Percentiles rank a stretch among this genome's conserved stretches.
phyloP scores from a whole-genome alignment of 2,113 vertebrate species.

The Spermophilus dauricus region DNA sequence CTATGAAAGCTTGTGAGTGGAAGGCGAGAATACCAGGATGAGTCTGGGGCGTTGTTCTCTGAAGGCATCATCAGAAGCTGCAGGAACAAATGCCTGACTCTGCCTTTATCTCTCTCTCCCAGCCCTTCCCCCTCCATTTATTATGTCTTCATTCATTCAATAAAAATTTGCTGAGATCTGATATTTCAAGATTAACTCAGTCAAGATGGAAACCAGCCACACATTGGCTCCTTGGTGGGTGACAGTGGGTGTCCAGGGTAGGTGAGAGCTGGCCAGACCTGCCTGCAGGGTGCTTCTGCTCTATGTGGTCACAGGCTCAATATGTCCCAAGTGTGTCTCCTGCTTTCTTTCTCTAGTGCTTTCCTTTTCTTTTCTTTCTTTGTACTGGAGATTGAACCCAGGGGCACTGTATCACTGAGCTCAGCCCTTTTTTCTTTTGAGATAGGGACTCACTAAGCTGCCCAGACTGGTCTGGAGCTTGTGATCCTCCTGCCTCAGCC shows the following conservation, averaged over 20 bases:
- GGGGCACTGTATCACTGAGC: no score
- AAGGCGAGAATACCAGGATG: not conserved
- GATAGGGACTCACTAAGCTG: no score
- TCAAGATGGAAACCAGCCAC: not conserved
- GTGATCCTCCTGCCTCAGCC: no score
- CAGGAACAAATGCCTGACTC: rapidly evolving
- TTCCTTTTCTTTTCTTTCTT: not conserved
- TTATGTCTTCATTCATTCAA: not conserved
- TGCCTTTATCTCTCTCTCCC: not conserved
- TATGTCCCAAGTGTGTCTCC: rapidly evolving
- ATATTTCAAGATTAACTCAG: not conserved
- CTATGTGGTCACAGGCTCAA: not conserved
- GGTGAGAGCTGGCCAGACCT: no score
- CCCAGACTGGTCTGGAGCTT: no score
- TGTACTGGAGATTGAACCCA: no score
- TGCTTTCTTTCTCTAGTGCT: not conserved
- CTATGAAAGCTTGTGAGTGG: conserved; percentile 52
- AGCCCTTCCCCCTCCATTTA: not conserved
- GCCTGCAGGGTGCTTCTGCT: not conserved
- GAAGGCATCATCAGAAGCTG: not conserved
- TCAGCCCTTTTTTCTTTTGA: not conserved
- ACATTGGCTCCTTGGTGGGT: not conserved
- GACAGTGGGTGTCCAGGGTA: not conserved
- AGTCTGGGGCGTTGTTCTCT: rapidly evolving
- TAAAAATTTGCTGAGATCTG: not conserved